Conservation (phyloP, 2,113 vertebrate genomes). For the Nothobranchius furzeri region DNA sequence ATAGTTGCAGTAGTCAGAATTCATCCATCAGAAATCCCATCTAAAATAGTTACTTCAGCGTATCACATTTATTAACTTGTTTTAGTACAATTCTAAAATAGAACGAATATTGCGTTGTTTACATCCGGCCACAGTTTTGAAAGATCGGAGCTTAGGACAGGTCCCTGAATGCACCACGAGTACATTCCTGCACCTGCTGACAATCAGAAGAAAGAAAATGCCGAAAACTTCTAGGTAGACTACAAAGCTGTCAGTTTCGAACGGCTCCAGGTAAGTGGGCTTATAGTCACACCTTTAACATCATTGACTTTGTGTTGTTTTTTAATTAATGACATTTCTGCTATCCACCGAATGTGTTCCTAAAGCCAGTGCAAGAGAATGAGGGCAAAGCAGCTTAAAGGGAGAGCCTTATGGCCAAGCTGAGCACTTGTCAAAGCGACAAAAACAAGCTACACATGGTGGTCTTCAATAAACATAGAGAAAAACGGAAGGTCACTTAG, state of each 20-base stretch:
- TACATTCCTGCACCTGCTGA: conserved; percentile 53
- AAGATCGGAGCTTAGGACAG: conserved; percentile 6
- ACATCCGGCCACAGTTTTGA: fast-evolving
- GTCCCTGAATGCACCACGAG: conserved; percentile 53
- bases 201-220: conserved; percentile 52
- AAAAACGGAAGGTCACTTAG: conserved; percentile 1
- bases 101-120: background rate
- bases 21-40: too few relatives aligned
- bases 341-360: conserved; percentile 30
- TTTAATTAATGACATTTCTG: conserved; percentile 14
- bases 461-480: conserved; percentile 10
- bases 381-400: conserved; percentile 79
- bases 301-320: conserved; percentile 6
- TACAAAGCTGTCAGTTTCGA: conserved; percentile 7
- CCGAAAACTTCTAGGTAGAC: conserved; percentile 51
- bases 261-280: conserved; percentile 48
- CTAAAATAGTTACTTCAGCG: too few relatives aligned
- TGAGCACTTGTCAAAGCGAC: conserved; percentile 30
- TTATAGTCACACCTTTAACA: background rate
- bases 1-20: too few relatives aligned
- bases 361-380: conserved; percentile 65
- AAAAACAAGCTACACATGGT: conserved; percentile 11
- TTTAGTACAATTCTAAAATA: too few relatives aligned
- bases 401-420: conserved; percentile 62
- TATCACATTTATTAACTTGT: too few relatives aligned